These are phyloP conservation scores for Drosophila yakuba DNA, from an alignment of 1,140 invertebrate species.

Conservation along the genomic window DNA sequence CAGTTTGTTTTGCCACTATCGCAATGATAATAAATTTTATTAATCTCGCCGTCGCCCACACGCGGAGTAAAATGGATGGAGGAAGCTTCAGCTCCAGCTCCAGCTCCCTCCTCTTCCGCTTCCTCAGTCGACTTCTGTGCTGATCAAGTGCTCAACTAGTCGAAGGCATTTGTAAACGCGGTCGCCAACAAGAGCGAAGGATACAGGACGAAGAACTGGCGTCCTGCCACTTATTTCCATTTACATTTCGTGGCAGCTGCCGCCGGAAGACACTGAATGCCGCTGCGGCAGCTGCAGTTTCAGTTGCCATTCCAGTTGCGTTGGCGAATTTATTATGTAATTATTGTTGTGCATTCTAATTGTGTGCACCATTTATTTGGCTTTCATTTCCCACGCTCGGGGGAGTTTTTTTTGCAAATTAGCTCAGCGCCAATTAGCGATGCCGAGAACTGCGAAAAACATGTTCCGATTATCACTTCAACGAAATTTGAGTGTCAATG, in stretches of 20 bases:
- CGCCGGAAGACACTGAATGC: conserved; percentile 33
- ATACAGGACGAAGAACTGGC: background rate
- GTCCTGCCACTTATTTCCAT: conserved; percentile 65
- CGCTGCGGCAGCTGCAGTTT: conserved; percentile 3
- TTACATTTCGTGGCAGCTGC: conserved; percentile 51
- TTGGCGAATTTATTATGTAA: conserved; percentile 62
- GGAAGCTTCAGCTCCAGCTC: background rate
- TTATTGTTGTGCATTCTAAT: conserved; percentile 64
- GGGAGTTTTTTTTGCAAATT: conserved; percentile 1
- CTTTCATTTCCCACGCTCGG: conserved; percentile 12
- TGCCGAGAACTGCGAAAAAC: background rate
- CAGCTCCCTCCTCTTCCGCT: no score
- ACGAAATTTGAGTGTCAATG: background rate
- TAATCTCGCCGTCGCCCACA: conserved; percentile 69
- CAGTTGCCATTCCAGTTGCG: conserved; percentile 36
- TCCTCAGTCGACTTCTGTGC: conserved; percentile 11
- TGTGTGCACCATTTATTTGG: conserved; percentile 45
- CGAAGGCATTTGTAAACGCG: conserved; percentile 65
- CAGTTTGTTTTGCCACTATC: conserved; percentile 71
- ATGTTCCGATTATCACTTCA: background rate
- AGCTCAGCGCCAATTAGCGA: conserved; percentile 8
- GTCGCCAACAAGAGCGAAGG: conserved; percentile 19
- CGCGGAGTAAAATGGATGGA: conserved; percentile 23
- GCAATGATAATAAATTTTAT: conserved; percentile 82
- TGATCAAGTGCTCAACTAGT: conserved; percentile 63